Percentiles rank a stretch among this genome's conserved stretches.
These are phyloP conservation scores for Pithys albifrons DNA, from an alignment of 2,113 vertebrate species.

Conservation along the genomic window DNA sequence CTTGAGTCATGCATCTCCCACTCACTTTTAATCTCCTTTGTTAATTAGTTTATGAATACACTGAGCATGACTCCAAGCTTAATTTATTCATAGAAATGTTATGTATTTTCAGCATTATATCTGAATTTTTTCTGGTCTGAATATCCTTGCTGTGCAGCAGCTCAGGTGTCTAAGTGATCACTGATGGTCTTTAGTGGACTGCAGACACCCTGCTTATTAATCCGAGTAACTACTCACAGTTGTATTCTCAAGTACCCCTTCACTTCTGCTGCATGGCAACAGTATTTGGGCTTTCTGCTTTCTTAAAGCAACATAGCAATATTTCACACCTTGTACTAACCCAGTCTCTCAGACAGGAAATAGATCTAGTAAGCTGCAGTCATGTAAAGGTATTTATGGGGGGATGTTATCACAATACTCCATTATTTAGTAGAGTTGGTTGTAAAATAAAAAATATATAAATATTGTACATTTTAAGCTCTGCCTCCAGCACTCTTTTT, in stretches of 20 bases:
- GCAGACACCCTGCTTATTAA: not conserved
- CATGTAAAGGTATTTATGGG: not conserved
- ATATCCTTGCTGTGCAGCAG: not conserved
- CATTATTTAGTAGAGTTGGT: not conserved
- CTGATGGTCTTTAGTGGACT: not conserved
- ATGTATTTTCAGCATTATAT: not conserved
- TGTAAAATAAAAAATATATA: not conserved
- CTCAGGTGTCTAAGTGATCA: not conserved
- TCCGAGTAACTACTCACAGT: not conserved
- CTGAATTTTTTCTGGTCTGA: not conserved
- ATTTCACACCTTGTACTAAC: not conserved
- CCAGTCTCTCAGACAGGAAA: not conserved
- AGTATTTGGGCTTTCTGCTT: not conserved
- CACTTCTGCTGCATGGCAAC: not conserved
- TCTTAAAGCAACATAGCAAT: not conserved
- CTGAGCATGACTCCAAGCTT: not conserved
- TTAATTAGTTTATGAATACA: not conserved
- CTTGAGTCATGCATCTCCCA: not conserved
- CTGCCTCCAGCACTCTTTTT: not conserved
- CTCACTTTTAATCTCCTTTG: not conserved
- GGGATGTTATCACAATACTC: not conserved
- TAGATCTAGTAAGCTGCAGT: not conserved
- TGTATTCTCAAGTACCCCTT: not conserved
- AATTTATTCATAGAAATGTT: not conserved
- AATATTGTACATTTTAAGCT: not conserved